Evolutionary conservation across 1,140 invertebrate species (phyloP), one percentile per base, ranked within the genome.

Genomic region (Armadillidium nasatum): DNA sequence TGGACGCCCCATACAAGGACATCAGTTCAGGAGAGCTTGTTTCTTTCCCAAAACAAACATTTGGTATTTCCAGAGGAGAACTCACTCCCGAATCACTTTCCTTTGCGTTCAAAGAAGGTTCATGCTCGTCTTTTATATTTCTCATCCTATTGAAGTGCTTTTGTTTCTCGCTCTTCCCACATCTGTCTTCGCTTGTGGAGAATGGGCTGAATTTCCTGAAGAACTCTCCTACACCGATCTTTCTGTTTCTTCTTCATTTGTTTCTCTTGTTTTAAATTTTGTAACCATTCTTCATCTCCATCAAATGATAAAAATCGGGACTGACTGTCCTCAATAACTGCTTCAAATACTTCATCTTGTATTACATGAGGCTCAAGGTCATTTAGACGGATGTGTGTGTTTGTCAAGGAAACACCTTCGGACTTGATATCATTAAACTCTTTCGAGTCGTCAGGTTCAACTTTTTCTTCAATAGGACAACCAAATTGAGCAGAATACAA

Each of bases 181-280:
- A 60, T 60, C 19, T 60, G 11, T 19, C 50, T 60, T 60, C 50
- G 50, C 50, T 60, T 60, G 11, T 60, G 50, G 2, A 60, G 50
- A 19, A 60, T 60, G 11, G 50, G 50, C 19, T 60, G 50, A 60
- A 60, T 60, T 19, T 60, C 50, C 7, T 60, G 50, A 13, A 60
- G 19, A 15, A 60, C 50, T 60, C 50, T 60, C 7, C 50, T 60
- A 19, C 50, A 60, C 19, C 50, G 2, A 60, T 15, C 50, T 60
- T 19, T 60, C 50, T 60, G 50, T 19, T 60, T 60, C 19, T 60
- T 60, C 50, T 60, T 60, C 50, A 60, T 60, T 15, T 60, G 50
- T 7, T 60, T 60, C 50, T 60, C 50, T 15, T 13, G 11, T 60
- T 60, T 60, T 15, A 60, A 19, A 19, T 19, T 60, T 19, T 60